phyloP scores from a whole-genome alignment of 1,140 invertebrate genomes.

The Zaprionus ornatus region DNA sequence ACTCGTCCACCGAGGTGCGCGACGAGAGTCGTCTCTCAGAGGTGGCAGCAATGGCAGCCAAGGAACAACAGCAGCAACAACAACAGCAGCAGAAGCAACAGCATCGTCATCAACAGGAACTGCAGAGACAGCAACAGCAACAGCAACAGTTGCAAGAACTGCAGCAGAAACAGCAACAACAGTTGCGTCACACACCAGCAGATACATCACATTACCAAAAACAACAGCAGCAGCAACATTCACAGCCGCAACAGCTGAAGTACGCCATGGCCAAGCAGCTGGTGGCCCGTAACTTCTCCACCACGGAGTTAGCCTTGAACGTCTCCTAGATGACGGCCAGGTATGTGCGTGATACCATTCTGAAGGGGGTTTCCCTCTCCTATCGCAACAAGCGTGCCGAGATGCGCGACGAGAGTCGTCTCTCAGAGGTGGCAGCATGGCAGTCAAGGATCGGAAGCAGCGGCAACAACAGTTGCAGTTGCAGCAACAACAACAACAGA shows the following conservation, averaged over 20 bases:
- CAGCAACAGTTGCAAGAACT: conserved; percentile 43
- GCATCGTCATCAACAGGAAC: conserved; percentile 50
- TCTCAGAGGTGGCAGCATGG: conserved; percentile 39
- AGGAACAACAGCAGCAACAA: conserved; percentile 41
- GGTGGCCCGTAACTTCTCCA: conserved; percentile 77
- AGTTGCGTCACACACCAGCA: conserved; percentile 57
- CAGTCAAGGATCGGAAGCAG: conserved; percentile 49
- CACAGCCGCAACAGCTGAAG: conserved; percentile 41
- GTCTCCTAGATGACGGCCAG: conserved; percentile 83
- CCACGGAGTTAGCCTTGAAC: conserved; percentile 80
- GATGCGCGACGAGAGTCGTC: conserved; percentile 33
- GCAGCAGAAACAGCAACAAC: conserved; percentile 56
- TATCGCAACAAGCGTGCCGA: conserved; percentile 78
- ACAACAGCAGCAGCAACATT: conserved; percentile 55
- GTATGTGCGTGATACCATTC: conserved; percentile 80
- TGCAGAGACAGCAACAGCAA: conserved; percentile 34
- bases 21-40: conserved; percentile 34
- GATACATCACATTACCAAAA: conserved; percentile 69
- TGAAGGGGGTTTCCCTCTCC: conserved; percentile 78
- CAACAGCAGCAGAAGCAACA: conserved; percentile 36
- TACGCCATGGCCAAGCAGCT: conserved; percentile 81
- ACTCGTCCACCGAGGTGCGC: conserved; percentile 69
- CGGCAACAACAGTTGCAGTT: conserved; percentile 15
- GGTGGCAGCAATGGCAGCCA: conserved; percentile 44
- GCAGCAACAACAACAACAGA: conserved; percentile 20